Evolutionary conservation across 2,888 invertebrate species (phyloP), one percentile per base, ranked within the genome.

Genomic region (Electrophaes corylata): DNA sequence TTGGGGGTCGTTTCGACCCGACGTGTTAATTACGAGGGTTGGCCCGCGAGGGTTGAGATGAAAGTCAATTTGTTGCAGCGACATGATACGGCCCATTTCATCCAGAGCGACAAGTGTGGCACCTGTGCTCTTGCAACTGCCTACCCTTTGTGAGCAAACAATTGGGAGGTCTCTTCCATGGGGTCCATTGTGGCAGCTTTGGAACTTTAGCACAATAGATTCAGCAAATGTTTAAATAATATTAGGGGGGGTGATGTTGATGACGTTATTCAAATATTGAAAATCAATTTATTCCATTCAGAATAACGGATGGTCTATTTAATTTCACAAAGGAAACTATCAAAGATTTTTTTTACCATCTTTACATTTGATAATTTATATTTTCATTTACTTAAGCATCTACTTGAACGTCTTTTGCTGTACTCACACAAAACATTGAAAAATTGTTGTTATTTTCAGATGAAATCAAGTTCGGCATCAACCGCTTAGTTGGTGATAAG

Each of bases 401-500:
- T 14, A 35, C 5, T 4, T 20, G 20, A 4, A 14, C n/a, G 5
- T 35, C 4, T 14, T 1, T 14, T 12, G 35, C 16, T 37, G 6
- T 2, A n/a, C 14, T 37, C 12, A 16, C 8, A 39, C 26, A 49
- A 26, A 33, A 29, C 4, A 39, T 19, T 39, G 0, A 53, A 53
- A 4, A 46, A 37, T 8, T 1, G 10, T n/a, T 48, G 12, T 71
- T 66, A 66, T 65, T 76, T 80, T 81, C 94, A 96, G 97, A 96
- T 76, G 95, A 95, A 79, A 94, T 97, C 75, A 96, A 96, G 75
- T 97, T 97, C 75, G 96, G 97, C 59, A 95, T 97, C 74, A 96
- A 94, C 82, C 94, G 97, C 60, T 88, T 97, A 69, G 96, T 97
- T 29, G 93, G 93, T 14, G 93, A 93, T 68, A 93, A 93, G 37